Percentiles rank a stretch among this genome's conserved stretches.
phyloP scores from a whole-genome alignment of 2,797 vertebrate species.

The Galaxias olidus region DNA sequence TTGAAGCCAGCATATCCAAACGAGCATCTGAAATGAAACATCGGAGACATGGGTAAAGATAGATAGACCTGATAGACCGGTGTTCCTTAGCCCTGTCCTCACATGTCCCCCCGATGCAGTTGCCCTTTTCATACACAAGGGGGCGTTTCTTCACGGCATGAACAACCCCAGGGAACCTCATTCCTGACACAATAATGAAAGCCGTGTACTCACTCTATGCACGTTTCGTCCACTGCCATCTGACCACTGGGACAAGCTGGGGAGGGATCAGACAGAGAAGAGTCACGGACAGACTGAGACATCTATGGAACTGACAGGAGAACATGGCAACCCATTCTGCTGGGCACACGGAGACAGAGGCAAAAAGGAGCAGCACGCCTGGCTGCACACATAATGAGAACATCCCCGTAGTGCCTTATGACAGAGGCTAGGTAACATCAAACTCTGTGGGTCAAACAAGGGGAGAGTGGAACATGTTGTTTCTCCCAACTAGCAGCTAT shows the following conservation, averaged over 20 bases:
- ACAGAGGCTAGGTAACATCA: constrained; percentile 10
- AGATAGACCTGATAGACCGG: neutral
- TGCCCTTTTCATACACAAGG: constrained; percentile 39
- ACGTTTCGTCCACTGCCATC: constrained; percentile 26
- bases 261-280: constrained; percentile 26
- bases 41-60: constrained; percentile 10
- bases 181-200: neutral
- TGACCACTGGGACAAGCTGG: constrained; percentile 73
- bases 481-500: neutral
- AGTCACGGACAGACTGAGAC: constrained; percentile 8
- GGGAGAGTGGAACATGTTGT: neutral
- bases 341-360: neutral
- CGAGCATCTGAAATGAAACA: constrained; percentile 64
- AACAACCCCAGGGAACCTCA: neutral
- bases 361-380: constrained; percentile 6
- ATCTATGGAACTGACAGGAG: neutral
- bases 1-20: constrained; percentile 79
- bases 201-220: constrained; percentile 63
- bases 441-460: neutral
- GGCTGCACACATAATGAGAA: constrained; percentile 21
- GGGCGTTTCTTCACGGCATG: constrained; percentile 22
- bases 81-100: neutral
- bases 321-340: constrained; percentile 25
- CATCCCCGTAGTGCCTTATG: constrained; percentile 2
- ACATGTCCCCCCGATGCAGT: neutral